Percentiles rank a stretch among this genome's conserved stretches.
These are phyloP conservation scores for Acanthosepion pharaonis DNA, from an alignment of 2,888 invertebrate genomes.

Conservation along the genomic window DNA sequence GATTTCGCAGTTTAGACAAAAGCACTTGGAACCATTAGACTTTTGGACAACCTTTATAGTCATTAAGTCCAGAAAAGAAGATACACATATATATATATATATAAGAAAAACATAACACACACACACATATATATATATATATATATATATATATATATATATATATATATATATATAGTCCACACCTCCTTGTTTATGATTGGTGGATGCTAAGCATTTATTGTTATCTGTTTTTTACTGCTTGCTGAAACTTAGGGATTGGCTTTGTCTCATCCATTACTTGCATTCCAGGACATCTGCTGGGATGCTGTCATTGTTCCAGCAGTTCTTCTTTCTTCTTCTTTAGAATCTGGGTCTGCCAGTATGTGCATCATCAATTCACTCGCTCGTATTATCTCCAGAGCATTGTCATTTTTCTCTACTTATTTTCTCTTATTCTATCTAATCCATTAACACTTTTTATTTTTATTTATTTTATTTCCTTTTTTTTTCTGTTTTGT, in stretches of 20 bases:
- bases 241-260: not conserved
- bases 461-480: not conserved
- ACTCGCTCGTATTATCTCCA: not conserved
- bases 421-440: not conserved
- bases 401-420: not conserved
- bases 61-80: not conserved
- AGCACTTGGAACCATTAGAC: no score
- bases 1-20: no score
- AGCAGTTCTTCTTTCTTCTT: not conserved
- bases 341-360: not conserved
- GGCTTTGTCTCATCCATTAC: slow-evolving; percentile 12
- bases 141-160: not conserved
- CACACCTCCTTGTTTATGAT: not conserved
- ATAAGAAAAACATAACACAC: no score
- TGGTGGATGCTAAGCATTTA: not conserved
- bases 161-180: not conserved
- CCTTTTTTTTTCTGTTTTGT: not conserved
- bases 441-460: not conserved
- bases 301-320: not conserved
- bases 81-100: not conserved
- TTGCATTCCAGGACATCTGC: not conserved
- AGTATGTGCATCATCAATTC: not conserved
- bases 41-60: no score
- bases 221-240: not conserved
- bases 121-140: not conserved